phyloP scores from a whole-genome alignment of 2,113 vertebrate genomes.

The Ceyx cyanopectus region DNA sequence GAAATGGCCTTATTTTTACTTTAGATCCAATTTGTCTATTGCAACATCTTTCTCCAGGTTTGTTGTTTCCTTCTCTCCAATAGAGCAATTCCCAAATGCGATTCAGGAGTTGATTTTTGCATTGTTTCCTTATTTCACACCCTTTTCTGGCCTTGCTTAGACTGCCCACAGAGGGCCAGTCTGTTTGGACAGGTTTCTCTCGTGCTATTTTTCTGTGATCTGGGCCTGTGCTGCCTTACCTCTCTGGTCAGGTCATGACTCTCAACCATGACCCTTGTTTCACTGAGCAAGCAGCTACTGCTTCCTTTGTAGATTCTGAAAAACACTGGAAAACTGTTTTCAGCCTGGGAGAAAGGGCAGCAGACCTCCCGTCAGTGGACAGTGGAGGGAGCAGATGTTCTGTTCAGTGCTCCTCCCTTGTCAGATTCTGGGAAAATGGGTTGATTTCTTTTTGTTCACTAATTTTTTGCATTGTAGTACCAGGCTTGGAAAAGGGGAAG shows the following conservation, averaged over 20 bases:
- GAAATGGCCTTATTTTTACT: not conserved
- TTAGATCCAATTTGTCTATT: not conserved
- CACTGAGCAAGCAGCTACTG: not conserved
- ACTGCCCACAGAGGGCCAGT: not conserved
- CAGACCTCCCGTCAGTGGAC: not conserved
- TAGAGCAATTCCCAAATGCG: not conserved
- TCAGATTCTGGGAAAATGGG: not conserved
- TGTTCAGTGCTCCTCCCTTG: not conserved
- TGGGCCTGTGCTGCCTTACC: not conserved
- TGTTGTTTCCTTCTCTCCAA: not conserved
- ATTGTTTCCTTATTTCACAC: not conserved
- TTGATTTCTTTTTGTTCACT: not conserved
- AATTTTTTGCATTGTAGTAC: not conserved
- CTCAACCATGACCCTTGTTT: not conserved
- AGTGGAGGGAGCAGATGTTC: not conserved
- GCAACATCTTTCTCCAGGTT: not conserved
- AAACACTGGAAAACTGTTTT: not conserved
- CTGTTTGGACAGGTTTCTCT: not conserved
- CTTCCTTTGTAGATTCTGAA: not conserved
- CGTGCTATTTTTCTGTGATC: not conserved
- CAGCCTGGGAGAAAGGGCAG: not conserved
- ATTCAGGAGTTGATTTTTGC: conserved; percentile 8
- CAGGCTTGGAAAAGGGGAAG: not conserved
- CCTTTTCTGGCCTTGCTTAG: not conserved
- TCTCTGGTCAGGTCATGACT: not conserved